These are phyloP conservation scores for Microtus montanus DNA, from an alignment of 2,113 vertebrate genomes.

Conservation along the genomic window DNA sequence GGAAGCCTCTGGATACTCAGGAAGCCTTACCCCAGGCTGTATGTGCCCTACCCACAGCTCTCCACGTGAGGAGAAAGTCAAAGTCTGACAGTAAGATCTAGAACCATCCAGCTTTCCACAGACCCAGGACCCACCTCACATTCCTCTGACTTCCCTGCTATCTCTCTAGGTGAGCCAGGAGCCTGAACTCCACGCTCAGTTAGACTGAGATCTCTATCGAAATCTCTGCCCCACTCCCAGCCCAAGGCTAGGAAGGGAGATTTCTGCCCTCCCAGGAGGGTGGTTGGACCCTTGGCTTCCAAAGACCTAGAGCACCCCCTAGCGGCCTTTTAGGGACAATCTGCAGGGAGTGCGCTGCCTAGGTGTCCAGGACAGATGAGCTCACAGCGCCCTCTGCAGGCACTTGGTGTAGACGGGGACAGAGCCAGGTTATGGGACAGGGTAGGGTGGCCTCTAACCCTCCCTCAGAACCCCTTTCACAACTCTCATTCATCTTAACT, in stretches of 20 bases:
- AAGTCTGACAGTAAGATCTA: not conserved
- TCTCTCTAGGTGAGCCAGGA: not conserved
- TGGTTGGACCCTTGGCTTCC: not conserved
- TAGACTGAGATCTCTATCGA: not conserved
- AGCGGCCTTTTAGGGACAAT: not conserved
- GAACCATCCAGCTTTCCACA: not conserved
- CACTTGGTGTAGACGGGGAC: not conserved
- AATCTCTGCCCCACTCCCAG: not conserved
- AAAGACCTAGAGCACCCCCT: not conserved
- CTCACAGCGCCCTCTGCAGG: slow-evolving; percentile 55
- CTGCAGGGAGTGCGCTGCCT: not conserved
- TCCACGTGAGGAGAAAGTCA: not conserved
- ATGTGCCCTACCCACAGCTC: not conserved
- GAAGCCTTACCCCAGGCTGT: not conserved
- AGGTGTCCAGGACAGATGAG: fast-evolving
- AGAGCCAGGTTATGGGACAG: not conserved
- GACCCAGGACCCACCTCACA: not conserved
- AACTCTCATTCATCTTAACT: not conserved
- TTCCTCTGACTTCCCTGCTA: not conserved
- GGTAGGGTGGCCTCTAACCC: not conserved
- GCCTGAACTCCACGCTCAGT: not conserved
- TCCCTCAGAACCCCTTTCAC: not conserved
- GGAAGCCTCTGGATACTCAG: not conserved
- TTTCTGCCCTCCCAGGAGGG: not conserved
- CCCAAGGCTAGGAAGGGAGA: not conserved